Evolutionary conservation across 2,888 invertebrate species (phyloP).

Genomic region (Lasioglossum morio): DNA sequence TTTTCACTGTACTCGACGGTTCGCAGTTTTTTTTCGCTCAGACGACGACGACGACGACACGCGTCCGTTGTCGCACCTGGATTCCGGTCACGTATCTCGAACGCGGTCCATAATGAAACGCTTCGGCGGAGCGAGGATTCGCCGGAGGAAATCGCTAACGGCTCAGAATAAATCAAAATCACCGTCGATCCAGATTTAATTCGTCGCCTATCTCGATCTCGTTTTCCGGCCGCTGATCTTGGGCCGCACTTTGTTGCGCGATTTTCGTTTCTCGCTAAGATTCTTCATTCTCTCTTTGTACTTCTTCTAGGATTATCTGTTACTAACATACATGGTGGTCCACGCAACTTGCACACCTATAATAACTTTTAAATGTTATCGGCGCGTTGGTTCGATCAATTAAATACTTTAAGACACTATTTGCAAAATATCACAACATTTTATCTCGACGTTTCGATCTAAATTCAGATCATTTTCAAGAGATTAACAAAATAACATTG

Average conservation of each 20-base stretch:
- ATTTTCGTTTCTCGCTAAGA: background rate
- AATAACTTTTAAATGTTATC: too few species aligned
- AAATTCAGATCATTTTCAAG: too few species aligned
- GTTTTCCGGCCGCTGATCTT: conserved; percentile 8
- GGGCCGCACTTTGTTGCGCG: background rate
- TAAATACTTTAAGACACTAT: too few species aligned
- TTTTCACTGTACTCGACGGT: background rate
- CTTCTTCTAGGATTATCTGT: background rate
- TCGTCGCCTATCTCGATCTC: background rate
- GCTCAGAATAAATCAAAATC: conserved; percentile 39
- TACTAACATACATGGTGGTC: too few species aligned
- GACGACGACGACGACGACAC: background rate
- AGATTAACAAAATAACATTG: too few species aligned
- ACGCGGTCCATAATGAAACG: conserved; percentile 45
- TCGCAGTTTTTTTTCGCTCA: background rate
- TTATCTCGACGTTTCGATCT: too few species aligned
- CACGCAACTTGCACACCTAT: too few species aligned
- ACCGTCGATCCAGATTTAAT: background rate
- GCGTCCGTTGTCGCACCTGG: background rate
- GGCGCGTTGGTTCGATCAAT: too few species aligned
- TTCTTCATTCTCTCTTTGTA: too few species aligned
- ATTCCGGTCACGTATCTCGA: conserved; percentile 44
- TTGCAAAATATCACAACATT: too few species aligned
- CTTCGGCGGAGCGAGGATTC: conserved; percentile 43
- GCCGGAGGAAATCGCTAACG: conserved; percentile 29